Evolutionary conservation across 2,797 vertebrate species (phyloP), one percentile per base, ranked within the genome.

Genomic region (Hephaestus fuliginosus): DNA sequence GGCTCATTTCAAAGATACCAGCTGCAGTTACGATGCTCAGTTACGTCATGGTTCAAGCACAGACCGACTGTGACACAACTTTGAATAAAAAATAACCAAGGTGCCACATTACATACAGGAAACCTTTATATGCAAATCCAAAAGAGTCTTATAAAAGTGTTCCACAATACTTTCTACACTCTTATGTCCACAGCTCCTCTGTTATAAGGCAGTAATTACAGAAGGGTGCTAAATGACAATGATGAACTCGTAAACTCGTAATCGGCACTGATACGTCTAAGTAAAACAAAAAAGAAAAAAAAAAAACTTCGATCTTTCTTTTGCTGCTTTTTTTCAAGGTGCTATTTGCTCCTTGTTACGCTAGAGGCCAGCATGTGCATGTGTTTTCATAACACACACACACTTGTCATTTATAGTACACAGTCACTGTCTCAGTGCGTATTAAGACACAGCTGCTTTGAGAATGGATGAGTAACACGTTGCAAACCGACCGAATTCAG

Each of bases 171-270:
- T 36, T 55, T 80, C 28, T 48, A 64, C 20, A 60, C 46, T 65
- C 46, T 69, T 11, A 25, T 3, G 18, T 39, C 41, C 44, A 43
- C 53, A 18, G 46, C 70, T 89, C 56, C n/a, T 82, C 43, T 43
- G 20, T 55, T 46, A 71, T 86, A 86, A 90, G 86, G 88, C 84
- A 83, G 71, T 22, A 68, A 69, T 72, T 86, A 81, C 68, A 79
- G 51, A 30, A 0, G 43, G 43, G 64, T 44, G 48, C 18, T 60
- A 12, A 72, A 20, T 11, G 18, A 71, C 53, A 61, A 58, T 20
- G 30, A 6, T 51, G n/a, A 25, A 25, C 25, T 25, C 25, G 25
- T 25, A 25, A 55, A 41, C 51, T n/a, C 13, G 44, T 63, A 25
- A 41, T 55, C 25, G 17, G 43, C 60, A 68, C 7, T 57, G 12